Conservation (phyloP, 2,797 vertebrate genomes). For the Alcedo atthis region DNA sequence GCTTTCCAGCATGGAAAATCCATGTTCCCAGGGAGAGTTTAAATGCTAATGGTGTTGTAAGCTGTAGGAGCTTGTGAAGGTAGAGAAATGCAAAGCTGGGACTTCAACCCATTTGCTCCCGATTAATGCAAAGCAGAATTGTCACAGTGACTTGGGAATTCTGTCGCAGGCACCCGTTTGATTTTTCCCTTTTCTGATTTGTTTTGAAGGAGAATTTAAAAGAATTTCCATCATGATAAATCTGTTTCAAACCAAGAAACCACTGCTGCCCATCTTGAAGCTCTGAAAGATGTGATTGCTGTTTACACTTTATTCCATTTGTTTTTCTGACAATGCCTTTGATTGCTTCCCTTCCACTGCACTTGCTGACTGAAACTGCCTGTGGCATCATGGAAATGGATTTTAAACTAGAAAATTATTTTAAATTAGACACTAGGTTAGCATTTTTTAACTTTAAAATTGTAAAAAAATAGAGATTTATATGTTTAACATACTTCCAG, state of each 20-base stretch:
- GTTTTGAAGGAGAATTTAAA: background rate
- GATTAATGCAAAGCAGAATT: background rate
- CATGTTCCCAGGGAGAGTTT: background rate
- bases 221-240: background rate
- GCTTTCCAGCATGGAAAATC: background rate
- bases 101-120: background rate
- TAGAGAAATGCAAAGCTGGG: background rate
- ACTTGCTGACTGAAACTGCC: background rate
- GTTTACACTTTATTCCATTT: conserved; percentile 3
- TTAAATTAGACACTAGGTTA: background rate
- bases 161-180: background rate
- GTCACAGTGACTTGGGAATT: background rate
- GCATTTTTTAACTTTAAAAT: background rate
- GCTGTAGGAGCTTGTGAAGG: background rate
- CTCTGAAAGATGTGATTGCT: background rate
- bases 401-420: background rate
- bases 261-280: background rate
- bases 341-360: background rate
- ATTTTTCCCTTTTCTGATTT: background rate
- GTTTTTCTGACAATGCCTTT: conserved; percentile 15
- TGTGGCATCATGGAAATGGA: background rate
- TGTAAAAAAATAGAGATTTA: background rate
- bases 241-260: background rate
- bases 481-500: background rate
- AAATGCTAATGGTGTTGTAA: background rate